Evolutionary conservation across 2,888 invertebrate genomes (phyloP), one percentile per base, ranked within the genome.

Genomic region (Luffia ferchaultella): DNA sequence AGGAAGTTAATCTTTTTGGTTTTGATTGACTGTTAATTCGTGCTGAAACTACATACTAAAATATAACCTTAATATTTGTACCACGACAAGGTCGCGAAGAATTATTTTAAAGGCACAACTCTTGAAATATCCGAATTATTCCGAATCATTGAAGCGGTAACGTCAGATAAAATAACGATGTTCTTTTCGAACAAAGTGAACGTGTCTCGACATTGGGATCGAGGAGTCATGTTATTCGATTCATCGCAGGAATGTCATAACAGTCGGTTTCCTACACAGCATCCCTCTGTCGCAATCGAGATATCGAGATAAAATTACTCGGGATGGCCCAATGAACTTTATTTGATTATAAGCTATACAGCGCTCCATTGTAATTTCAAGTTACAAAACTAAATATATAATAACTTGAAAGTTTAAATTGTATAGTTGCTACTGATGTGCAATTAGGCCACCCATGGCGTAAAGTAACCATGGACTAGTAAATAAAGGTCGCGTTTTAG

Each of bases 271-370:
- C 30, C 5, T 7, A 12, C 5, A 30, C 30, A 12, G 30, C 30
- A 30, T 30, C 30, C 30, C 30, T 12, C 3, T 30, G 30, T 3
- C 30, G 30, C 30, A 30, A 30, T 12, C 30, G 30, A 3, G 30
- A 30, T 30, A 3, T 30, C 30, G 30, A 30, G 60, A 62, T 62
- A 65, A 65, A 67, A 65, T 65, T 60, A 52, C 57, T 52, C 50
- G 61, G 62, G 66, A 67, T 63, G 67, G 65, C 65, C 63, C 62
- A 53, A 51, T 58, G 65, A 70, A 67, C 67, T 68, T 70, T 70
- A 12, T 30, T 30, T 30, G 30, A 30, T 30, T 30, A 30, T 30
- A 12, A 30, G 30, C 30, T 12, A 12, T 30, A 12, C 30, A 30
- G 5, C 30, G 30, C 30, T n/a, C n/a, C 30, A 7, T 30, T 30